Evolutionary conservation across 2,113 vertebrate genomes (phyloP).

Genomic region (Podilymbus podiceps): DNA sequence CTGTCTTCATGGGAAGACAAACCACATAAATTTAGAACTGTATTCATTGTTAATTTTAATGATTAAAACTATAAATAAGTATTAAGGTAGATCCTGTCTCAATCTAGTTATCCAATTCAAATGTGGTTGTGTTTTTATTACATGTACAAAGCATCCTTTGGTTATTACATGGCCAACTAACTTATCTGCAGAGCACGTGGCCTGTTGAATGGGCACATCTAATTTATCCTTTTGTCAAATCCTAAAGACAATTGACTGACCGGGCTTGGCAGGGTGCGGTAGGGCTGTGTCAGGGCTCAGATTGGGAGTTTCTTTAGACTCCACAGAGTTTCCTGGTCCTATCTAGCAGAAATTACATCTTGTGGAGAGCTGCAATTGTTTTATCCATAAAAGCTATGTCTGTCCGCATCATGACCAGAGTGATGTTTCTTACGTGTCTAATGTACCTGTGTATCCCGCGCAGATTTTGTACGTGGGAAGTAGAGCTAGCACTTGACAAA

Average conservation of each 20-base stretch:
- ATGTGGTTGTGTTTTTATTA: no score
- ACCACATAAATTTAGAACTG: background rate
- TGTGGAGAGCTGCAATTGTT: background rate
- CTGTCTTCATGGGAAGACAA: background rate
- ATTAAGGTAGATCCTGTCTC: background rate
- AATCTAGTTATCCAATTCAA: background rate
- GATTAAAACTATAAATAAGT: conserved; percentile 5
- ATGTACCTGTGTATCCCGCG: fast-evolving
- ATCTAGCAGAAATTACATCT: fast-evolving
- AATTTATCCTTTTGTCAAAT: background rate
- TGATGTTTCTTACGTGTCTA: background rate
- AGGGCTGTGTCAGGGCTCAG: background rate
- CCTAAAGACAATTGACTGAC: background rate
- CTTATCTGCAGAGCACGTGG: background rate
- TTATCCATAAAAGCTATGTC: background rate
- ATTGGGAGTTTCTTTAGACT: background rate
- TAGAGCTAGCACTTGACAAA: background rate
- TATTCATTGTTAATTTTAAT: background rate
- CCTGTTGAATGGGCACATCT: background rate
- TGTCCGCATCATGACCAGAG: background rate
- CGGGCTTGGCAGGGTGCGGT: background rate
- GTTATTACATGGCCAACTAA: background rate
- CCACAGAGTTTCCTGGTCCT: background rate
- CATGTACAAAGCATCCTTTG: background rate
- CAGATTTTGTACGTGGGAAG: background rate